phyloP scores from a whole-genome alignment of 2,888 invertebrate species.

The Hemistola chrysoprasaria region DNA sequence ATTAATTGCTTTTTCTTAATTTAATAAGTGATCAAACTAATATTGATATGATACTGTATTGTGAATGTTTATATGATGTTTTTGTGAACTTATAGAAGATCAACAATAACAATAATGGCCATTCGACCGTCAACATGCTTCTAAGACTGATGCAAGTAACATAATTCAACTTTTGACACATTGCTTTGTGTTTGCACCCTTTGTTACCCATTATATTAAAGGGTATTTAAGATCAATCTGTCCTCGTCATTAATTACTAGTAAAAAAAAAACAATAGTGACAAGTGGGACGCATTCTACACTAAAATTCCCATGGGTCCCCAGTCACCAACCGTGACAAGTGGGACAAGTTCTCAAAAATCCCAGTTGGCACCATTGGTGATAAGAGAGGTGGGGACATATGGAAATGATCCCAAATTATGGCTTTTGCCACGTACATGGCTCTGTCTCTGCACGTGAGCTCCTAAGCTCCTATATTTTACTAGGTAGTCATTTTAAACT shows the following conservation, averaged over 20 bases:
- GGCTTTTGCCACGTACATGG: too few relatives aligned
- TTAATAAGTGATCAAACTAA: background rate
- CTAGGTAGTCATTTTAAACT: too few relatives aligned
- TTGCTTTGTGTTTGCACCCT: conserved; percentile 64
- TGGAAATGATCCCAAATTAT: too few relatives aligned
- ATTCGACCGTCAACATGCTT: conserved; percentile 60
- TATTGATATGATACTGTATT: conserved; percentile 1
- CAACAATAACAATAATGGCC: conserved; percentile 72
- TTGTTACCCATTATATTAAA: conserved; percentile 10
- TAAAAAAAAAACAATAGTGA: too few relatives aligned
- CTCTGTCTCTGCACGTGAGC: too few relatives aligned
- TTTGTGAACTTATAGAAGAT: conserved; percentile 75
- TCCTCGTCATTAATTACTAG: background rate
- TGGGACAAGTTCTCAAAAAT: too few relatives aligned
- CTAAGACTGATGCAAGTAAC: conserved; percentile 80
- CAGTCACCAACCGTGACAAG: too few relatives aligned
- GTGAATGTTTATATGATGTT: conserved; percentile 24
- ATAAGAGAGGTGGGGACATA: too few relatives aligned
- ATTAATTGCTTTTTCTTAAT: conserved; percentile 3
- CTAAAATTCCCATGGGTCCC: too few relatives aligned
- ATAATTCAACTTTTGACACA: conserved; percentile 56
- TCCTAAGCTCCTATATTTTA: too few relatives aligned
- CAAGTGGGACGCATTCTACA: too few relatives aligned
- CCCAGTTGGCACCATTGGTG: too few relatives aligned
- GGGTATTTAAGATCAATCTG: conserved; percentile 5